Percentiles rank a stretch among this genome's conserved stretches.
These are phyloP conservation scores for Drosophila koepferae DNA, from an alignment of 2,888 invertebrate species.

Conservation along the genomic window DNA sequence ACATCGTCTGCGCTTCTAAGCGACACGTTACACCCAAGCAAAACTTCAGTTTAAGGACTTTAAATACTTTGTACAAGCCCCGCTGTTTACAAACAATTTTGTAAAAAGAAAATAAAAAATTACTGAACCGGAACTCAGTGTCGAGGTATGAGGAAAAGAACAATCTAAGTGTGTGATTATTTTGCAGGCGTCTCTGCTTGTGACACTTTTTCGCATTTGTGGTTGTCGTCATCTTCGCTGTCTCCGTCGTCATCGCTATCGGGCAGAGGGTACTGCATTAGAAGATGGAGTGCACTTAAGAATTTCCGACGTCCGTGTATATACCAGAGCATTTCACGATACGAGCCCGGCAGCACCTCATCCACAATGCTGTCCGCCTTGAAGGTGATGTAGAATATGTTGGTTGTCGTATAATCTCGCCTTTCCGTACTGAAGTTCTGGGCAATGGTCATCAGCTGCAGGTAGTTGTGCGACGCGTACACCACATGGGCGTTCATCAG, in stretches of 20 bases:
- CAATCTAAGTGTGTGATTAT: conserved; percentile 30
- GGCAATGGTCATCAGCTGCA: conserved; percentile 89
- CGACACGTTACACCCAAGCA: conserved; percentile 8
- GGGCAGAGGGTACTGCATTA: conserved; percentile 31
- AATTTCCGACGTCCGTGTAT: conserved; percentile 86
- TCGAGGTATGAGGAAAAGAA: conserved; percentile 48
- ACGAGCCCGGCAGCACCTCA: conserved; percentile 87
- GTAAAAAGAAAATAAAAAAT: conserved; percentile 61
- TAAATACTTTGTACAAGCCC: conserved; percentile 68
- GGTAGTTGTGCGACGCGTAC: conserved; percentile 85
- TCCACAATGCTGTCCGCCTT: conserved; percentile 85
- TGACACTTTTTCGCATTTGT: neutral
- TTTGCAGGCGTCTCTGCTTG: conserved; percentile 20
- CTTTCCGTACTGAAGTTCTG: conserved; percentile 86
- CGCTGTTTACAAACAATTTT: conserved; percentile 69
- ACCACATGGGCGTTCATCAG: conserved; percentile 89
- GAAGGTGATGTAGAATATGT: conserved; percentile 90
- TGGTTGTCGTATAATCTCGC: conserved; percentile 86
- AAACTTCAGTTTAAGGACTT: conserved; percentile 74
- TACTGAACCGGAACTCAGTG: conserved; percentile 71
- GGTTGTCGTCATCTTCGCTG: neutral
- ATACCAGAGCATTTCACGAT: conserved; percentile 88
- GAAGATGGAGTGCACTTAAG: conserved; percentile 67
- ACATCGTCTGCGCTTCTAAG: conserved; percentile 97
- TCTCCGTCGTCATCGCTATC: neutral